Evolutionary conservation across 1,140 invertebrate species (phyloP), one percentile per base, ranked within the genome.

Genomic region (Pseudomyrmex pallidus): DNA sequence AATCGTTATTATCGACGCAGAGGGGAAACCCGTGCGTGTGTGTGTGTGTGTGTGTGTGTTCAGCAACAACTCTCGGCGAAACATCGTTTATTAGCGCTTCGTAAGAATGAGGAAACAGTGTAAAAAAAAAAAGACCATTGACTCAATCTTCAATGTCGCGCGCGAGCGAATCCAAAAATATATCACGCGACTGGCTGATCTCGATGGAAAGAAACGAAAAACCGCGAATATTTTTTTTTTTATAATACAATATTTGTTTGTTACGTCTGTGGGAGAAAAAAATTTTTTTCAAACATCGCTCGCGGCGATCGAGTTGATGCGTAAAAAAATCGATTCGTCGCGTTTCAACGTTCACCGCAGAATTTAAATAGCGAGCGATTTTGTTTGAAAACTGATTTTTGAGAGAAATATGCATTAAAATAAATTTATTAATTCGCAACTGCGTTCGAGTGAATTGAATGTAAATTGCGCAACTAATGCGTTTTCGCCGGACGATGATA

Each of bases 1-100:
- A 35, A 35, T 13, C 68, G 48, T 10, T 59, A 35, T 44, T 56
- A 73, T 74, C 48, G 59, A 74, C 59, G 54, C 2, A 25, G 22
- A 1, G 10, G n/a, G 48, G 7, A 44, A 3, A 59, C 59, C 17
- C 15, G 9, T 15, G 10, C 7, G 5, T 5, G 35, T 35, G 35
- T 25, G 25, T 5, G 5, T 35, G 35, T 35, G 35, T 25, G 25
- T 5, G 5, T 35, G 25, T n/a, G 12, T 4, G 2, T 5, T 72
- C 17, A 46, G 22, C 46, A 17, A 74, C 50, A 25, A 25, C 13
- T 62, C 35, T 7, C 20, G 1, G 48, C 10, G 13, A 76, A 76
- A 57, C n/a, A 76, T 76, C 25, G 62, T 76, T 44, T 76, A 13
- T 44, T 20, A 4, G 35, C 3, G 9, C 22, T 48, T 50, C 46